Base-by-base conservation (phyloP, 2,888 invertebrate species). In the Drosophila pseudotalamancana region DNA sequence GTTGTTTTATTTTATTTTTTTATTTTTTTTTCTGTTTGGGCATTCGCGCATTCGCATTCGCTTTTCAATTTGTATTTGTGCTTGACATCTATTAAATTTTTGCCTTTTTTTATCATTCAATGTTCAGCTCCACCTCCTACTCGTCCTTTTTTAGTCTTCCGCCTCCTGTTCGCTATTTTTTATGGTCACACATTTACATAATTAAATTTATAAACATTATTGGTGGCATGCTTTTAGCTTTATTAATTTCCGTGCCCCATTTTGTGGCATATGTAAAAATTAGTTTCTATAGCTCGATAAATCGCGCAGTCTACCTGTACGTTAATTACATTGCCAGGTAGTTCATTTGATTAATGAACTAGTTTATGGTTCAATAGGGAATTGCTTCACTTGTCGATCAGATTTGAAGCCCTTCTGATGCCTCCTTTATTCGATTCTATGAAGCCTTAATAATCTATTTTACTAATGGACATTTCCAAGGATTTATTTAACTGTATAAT, bases 121-220 rank as follows among this genome's bases (percentile, higher is more conserved):
- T 60, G 54, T 43, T 53, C 48, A 46, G 31, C 16, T 39, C 4
- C 6, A 1, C 6, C 9, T 11, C 9, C 5, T 19, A 12, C n/a
- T n/a, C 1, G 12, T 23, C 5, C 23, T 9, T 3, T 8, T 18
- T 14, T 18, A 2, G 16, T 32, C 8, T 12, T 5, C 3, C 1
- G 8, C 1, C 16, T 6, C n/a, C 16, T 8, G n/a, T 16, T 46
- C 37, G 32, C 27, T 35, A 27, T 43, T 74, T 85, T 85, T 79
- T 75, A 82, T 67, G 35, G 54, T 67, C 79, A 29, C 79, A 61
- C 81, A 81, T 81, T 81, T 81, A 86, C 81, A 88, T 81, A 81
- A 81, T 88, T 81, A 81, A 83, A 81, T 81, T 87, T 81, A 83
- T 88, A 81, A 83, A 83, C 72, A 82, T 86, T 86, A 81, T 81